These are phyloP conservation scores for Andrena flavipes DNA, from an alignment of 2,888 invertebrate genomes.

Conservation along the genomic window DNA sequence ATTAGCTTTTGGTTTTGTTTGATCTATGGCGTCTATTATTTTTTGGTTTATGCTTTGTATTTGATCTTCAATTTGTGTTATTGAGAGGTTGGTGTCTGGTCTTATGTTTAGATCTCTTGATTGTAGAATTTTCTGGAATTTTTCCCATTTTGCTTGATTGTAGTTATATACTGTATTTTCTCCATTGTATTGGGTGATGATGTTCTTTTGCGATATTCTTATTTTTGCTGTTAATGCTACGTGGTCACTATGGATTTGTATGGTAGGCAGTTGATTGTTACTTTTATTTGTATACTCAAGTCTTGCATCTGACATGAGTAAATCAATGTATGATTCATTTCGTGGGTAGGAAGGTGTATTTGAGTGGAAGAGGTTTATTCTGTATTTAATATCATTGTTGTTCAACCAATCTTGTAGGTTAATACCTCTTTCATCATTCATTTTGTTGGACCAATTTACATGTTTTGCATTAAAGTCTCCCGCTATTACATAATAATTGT, in stretches of 20 bases:
- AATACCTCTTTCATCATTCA: too few relatives aligned
- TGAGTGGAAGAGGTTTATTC: neutral
- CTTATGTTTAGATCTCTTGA: neutral
- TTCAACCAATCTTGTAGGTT: too few relatives aligned
- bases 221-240: conserved; percentile 2
- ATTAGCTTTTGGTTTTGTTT: neutral
- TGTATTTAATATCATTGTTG: too few relatives aligned
- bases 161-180: neutral
- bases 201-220: neutral
- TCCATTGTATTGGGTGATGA: neutral
- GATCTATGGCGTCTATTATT: neutral
- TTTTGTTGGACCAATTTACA: too few relatives aligned
- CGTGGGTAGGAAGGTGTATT: neutral
- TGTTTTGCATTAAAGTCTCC: too few relatives aligned
- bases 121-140: conserved; percentile 2
- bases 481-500: too few relatives aligned
- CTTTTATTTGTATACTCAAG: neutral
- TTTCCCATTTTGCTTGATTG: neutral
- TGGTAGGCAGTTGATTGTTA: neutral
- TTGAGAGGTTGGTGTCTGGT: neutral
- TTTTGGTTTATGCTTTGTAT: neutral
- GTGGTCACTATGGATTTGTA: conserved; percentile 1
- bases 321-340: conserved; percentile 3
- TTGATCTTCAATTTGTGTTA: neutral
- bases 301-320: neutral